These are phyloP conservation scores for Pachyuromys duprasi DNA, from an alignment of 2,797 vertebrate genomes.

Conservation along the genomic window DNA sequence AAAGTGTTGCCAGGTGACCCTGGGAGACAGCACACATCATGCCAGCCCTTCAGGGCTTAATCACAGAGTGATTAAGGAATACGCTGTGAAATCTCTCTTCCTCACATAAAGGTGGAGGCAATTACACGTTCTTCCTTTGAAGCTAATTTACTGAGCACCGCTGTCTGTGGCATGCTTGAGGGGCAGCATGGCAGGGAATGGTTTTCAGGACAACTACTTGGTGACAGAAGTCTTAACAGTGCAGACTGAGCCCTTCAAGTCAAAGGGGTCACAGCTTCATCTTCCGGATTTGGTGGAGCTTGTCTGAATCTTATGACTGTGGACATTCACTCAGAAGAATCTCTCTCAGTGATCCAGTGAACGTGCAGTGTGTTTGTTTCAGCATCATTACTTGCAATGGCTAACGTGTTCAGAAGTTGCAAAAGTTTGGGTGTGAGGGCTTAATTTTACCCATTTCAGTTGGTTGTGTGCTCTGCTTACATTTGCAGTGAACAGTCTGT, in stretches of 20 bases:
- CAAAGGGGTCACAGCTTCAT: neutral
- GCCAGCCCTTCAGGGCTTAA: neutral
- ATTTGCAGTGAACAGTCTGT: constrained; percentile 12
- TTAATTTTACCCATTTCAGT: constrained; percentile 17
- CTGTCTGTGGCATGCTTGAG: neutral
- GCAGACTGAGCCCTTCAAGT: constrained; percentile 29
- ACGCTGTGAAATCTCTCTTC: too few relatives aligned
- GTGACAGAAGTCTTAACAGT: neutral
- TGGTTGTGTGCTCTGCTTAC: constrained; percentile 17
- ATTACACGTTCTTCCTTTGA: neutral
- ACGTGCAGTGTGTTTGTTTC: constrained; percentile 34
- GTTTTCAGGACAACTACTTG: neutral
- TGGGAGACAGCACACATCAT: neutral
- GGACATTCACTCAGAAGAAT: constrained; percentile 36
- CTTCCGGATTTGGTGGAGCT: neutral
- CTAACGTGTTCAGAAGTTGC: neutral
- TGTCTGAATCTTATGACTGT: neutral
- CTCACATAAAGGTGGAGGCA: neutral
- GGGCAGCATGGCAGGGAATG: neutral
- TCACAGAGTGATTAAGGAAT: too few relatives aligned
- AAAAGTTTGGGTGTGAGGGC: neutral
- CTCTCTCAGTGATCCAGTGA: neutral
- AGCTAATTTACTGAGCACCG: neutral
- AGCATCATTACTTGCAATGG: neutral
- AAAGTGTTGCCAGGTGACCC: neutral